These are phyloP conservation scores for Metaphire vulgaris DNA, from an alignment of 1,140 invertebrate species.

Conservation along the genomic window DNA sequence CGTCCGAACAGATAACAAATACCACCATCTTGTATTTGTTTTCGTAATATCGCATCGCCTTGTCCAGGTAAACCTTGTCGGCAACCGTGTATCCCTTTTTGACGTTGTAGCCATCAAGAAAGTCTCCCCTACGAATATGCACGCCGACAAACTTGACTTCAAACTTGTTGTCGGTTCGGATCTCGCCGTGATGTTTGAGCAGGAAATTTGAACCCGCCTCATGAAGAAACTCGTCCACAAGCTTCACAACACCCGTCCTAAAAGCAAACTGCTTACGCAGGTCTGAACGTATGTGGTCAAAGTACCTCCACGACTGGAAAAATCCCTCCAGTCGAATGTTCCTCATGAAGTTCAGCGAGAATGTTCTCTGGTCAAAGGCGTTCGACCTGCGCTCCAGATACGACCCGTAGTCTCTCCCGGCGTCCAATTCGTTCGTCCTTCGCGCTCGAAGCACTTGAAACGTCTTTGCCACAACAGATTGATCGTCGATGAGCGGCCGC, in stretches of 20 bases:
- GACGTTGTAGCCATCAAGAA: conserved; percentile 13
- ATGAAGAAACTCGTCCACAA: conserved; percentile 8
- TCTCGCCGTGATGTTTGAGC: neutral
- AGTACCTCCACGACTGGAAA: conserved; percentile 31
- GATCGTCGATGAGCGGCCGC: neutral
- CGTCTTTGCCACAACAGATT: neutral
- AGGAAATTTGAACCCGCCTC: neutral
- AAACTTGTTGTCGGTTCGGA: neutral
- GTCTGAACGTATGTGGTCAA: conserved; percentile 25
- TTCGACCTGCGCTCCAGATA: conserved; percentile 15
- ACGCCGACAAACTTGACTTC: conserved; percentile 23
- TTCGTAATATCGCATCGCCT: conserved; percentile 33
- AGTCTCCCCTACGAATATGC: conserved; percentile 28
- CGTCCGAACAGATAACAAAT: conserved; percentile 39
- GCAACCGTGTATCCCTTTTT: conserved; percentile 33
- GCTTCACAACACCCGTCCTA: neutral
- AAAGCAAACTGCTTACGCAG: conserved; percentile 21
- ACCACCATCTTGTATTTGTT: conserved; percentile 29
- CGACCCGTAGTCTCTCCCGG: neutral
- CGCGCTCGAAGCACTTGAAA: neutral
- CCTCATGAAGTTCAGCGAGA: conserved; percentile 30
- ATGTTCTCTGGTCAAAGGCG: conserved; percentile 27
- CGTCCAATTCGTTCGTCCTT: neutral
- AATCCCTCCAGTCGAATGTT: conserved; percentile 27
- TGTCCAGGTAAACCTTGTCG: conserved; percentile 26